Evolutionary conservation across 2,888 invertebrate genomes (phyloP), one percentile per base, ranked within the genome.

Genomic region (Aporophyla nigra): DNA sequence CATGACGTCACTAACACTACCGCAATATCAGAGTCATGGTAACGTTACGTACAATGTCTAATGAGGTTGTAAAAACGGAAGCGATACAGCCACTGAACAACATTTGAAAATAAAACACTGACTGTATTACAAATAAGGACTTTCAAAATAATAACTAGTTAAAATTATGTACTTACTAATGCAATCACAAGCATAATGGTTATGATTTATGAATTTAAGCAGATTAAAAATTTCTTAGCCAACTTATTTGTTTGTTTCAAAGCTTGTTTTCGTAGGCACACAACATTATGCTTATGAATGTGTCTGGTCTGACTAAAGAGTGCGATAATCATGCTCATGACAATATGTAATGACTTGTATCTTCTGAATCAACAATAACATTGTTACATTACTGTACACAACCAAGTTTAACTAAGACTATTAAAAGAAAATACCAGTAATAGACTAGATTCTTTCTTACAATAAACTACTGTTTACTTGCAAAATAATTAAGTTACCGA

Each of bases 51-150:
- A 78, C 58, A 71, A 80, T 81, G 76, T 82, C 78, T 85, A 80
- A 83, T 83, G 62, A 86, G 70, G 67, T 82, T 79, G 62, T 70
- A 84, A 84, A 81, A 88, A 85, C 67, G 78, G 66, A 88, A 88
- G 88, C 88, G 71, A 53, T 77, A 87, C 88, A 88, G 87, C 87
- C 85, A 88, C 80, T 85, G 72, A 88, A 88, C 79, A 86, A 87
- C 81, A 84, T 88, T 84, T 71, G 61, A 87, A 88, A 88, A 83
- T 81, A 88, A 88, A 87, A 88, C 87, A 88, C 65, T 76, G 87
- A 86, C 75, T 77, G 78, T 85, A 76, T 81, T 85, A 87, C 69
- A 76, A 76, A 87, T 71, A 82, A 84, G 72, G 76, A 58, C 51
- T 72, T 51, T 80, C 24, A 76, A 80, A 86, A 86, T 79, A 80